These are phyloP conservation scores for Drosophila recens DNA, from an alignment of 2,888 invertebrate genomes.

Conservation along the genomic window DNA sequence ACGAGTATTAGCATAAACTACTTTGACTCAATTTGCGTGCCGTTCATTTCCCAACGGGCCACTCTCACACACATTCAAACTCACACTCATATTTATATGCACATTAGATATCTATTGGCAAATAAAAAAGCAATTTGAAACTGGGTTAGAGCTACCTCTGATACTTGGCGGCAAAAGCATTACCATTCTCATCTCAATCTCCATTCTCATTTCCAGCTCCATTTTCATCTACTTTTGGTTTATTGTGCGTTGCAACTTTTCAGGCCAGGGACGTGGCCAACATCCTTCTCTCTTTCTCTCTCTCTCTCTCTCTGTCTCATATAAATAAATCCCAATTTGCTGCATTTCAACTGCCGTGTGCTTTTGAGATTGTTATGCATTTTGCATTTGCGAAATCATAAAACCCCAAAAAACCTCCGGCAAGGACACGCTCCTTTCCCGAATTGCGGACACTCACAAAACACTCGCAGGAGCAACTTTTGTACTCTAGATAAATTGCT, in stretches of 20 bases:
- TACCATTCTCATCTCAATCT: not conserved
- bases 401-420: slow-evolving; percentile 33
- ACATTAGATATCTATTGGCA: slow-evolving; percentile 55
- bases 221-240: not conserved
- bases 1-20: slow-evolving; percentile 61
- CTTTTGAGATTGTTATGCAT: slow-evolving; percentile 78
- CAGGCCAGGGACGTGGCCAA: slow-evolving; percentile 5
- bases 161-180: slow-evolving; percentile 30
- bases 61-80: slow-evolving; percentile 8
- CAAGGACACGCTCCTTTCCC: slow-evolving; percentile 56
- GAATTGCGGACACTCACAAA: slow-evolving; percentile 14
- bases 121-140: slow-evolving; percentile 77
- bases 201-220: not conserved
- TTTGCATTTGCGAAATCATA: slow-evolving; percentile 73
- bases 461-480: slow-evolving; percentile 60
- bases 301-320: slow-evolving; percentile 5
- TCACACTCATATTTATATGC: slow-evolving; percentile 1
- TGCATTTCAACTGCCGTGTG: slow-evolving; percentile 58
- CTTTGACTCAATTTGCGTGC: slow-evolving; percentile 57
- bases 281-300: not conserved
- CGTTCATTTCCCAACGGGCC: slow-evolving; percentile 33
- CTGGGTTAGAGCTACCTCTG: slow-evolving; percentile 62
- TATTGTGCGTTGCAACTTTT: slow-evolving; percentile 20
- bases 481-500: slow-evolving; percentile 56
- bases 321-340: slow-evolving; percentile 75